Base-by-base conservation (phyloP, 2,888 invertebrate genomes). In the Panzeria rudis region DNA sequence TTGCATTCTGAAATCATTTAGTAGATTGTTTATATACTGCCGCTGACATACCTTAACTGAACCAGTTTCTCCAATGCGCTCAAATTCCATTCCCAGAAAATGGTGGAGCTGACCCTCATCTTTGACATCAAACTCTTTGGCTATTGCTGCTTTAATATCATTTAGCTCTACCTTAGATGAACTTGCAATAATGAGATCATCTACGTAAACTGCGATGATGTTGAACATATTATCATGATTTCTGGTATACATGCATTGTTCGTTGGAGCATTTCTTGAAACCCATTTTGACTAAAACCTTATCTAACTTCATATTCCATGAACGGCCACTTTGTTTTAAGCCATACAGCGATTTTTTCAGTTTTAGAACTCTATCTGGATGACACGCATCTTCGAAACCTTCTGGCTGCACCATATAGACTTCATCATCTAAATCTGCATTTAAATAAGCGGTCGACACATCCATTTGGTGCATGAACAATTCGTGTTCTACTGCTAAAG, bases 391-490 rank as follows among this genome's bases (percentile, higher is more conserved):
- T 1, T 25, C 15, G 23, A 72, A 72, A 4, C 59, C 15, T 61
- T 72, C 59, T 1, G 59, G 72, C 8, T 72, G 59, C 9, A 47
- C 15, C 72, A 72, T 72, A 13, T 72, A 47, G n/a, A n/a, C n/a
- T n/a, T n/a, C n/a, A n/a, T n/a, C n/a, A n/a, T n/a, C n/a, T n/a
- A n/a, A n/a, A n/a, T 47, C 72, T 15, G 29, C 72, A 47, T 88
- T 87, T 4, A 88, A 61, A 56, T 87, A 88, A 2, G 87, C 87
- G 1, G 87, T 25, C 6, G 86, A 80, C 2, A 87, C 79, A 69
- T 87, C 86, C 81, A 87, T 86, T 29, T 87, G 87, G 20, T 88
- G 85, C 8, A 88, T 8, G 7, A 84, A 32, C 17, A 87, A 23
- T 3, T 84, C 64, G n/a, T 83, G 61, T 59, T 89, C 86, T 5